Base-by-base conservation (phyloP, 2,888 invertebrate genomes). In the Axea sp. region DNA sequence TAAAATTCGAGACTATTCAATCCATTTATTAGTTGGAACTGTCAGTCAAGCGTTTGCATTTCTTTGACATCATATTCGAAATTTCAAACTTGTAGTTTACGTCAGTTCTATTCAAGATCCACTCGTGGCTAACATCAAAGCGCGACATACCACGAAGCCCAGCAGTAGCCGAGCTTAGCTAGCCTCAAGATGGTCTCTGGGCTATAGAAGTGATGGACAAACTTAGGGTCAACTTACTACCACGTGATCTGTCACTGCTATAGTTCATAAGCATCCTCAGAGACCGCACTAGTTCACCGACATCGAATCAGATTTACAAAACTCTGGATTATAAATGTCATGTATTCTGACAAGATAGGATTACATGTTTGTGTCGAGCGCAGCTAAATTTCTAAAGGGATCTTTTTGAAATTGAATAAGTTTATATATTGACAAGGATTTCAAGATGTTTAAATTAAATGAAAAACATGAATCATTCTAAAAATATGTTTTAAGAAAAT, bases 151-250 rank as follows among this genome's bases (percentile, higher is more conserved):
- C 71, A 62, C 31, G 41, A 47, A 62, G 41, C 55, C 49, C 49
- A 12, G 15, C 14, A 37, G 26, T 28, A 17, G 17, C 15, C 14
- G 43, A 35, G 43, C 45, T 69, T 45, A 60, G 43, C 31, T 26
- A 14, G 43, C 39, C 51, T 43, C 43, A 57, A 64, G 64, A 64
- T 30, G 49, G 47, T 64, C 57, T 55, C 49, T 14, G 15, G 15
- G n/a, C 49, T 47, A 17, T 26, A 19, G 7, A 28, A 37, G 53
- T 35, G 9, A 31, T 39, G 55, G 49, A 3, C 62, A 71, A 64
- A 71, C 71, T 71, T 64, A 17, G 41, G 62, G 71, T 64, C 57
- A 71, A 71, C 71, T 55, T 49, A 15, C 57, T 8, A 60, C 47
- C 62, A 64, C 55, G 62, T 41, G 71, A 64, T 71, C 71, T 41